Base-by-base conservation (phyloP, 1,140 invertebrate species). In the Diorhabda elongata region DNA sequence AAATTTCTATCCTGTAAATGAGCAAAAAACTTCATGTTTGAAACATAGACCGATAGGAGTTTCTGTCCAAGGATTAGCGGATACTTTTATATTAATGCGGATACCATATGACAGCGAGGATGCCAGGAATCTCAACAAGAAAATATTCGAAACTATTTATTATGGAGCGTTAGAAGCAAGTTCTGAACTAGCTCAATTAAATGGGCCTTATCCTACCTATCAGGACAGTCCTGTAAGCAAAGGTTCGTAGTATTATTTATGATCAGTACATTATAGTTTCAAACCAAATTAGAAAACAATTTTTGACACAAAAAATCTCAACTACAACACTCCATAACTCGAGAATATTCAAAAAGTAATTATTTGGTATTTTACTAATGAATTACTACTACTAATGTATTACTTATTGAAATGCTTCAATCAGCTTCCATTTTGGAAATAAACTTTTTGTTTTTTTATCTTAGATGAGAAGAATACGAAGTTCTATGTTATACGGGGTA, bases 81-180 rank as follows among this genome's bases (percentile, higher is more conserved):
- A 99, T 85, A 89, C 96, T 26, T 98, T 99, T 81, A 91, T 98
- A 66, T 81, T 98, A 43, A 95, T 99, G 95, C 85, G 95, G 60
- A 91, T 88, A 82, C 94, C 97, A 45, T 99, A 97, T 82, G 92
- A 94, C 73, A 92, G 90, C 78, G 85, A 89, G 61, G 88, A 96
- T 79, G 96, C 97, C 0, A 85, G 89, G 70, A 83, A 91, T 72
- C 81, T 99, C 3, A 99, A 99, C 82, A 91, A 91, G 73, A 90
- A 98, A 80, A 98, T 99, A 70, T 99, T 99, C 84, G 98, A 99
- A 84, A 98, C 97, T 0, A 90, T 99, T 68, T 99, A 99, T 81
- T 98, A 92, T 83, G 94, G 91, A 41, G 95, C 97, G 3, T 81
- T 99, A 70, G 96, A 98, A 82, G 92, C 95, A 0, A 98, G 95